Conservation (phyloP, 2,113 vertebrate genomes). For the Casuarius casuarius region DNA sequence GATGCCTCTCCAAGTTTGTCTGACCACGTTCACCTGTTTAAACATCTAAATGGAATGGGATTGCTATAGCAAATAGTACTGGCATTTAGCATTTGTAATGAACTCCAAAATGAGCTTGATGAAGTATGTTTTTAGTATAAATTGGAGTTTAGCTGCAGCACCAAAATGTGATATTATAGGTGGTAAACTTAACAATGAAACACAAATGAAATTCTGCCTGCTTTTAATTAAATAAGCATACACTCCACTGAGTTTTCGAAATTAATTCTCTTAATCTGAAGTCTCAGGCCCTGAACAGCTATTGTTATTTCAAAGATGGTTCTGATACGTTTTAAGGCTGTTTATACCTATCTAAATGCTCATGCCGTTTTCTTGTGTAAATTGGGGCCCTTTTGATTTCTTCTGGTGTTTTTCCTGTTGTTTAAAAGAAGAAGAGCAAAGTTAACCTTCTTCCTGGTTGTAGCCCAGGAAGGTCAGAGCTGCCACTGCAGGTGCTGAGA, state of each 20-base stretch:
- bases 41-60: slow-evolving; percentile 36
- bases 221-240: slow-evolving; percentile 67
- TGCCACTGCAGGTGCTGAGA: background rate
- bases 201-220: slow-evolving; percentile 56
- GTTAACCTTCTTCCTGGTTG: background rate
- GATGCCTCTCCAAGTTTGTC: background rate
- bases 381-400: background rate
- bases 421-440: background rate
- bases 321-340: slow-evolving; percentile 24
- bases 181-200: slow-evolving; percentile 47
- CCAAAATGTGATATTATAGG: slow-evolving; percentile 56
- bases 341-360: slow-evolving; percentile 13
- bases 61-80: slow-evolving; percentile 22
- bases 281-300: slow-evolving; percentile 1
- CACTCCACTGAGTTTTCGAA: slow-evolving; percentile 57
- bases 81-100: slow-evolving; percentile 53
- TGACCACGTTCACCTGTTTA: slow-evolving; percentile 7
- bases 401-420: background rate
- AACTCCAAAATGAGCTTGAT: slow-evolving; percentile 58
- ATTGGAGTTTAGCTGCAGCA: slow-evolving; percentile 42
- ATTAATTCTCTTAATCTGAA: slow-evolving; percentile 60
- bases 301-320: slow-evolving; percentile 44
- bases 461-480: background rate
- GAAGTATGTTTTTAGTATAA: slow-evolving; percentile 43
- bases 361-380: background rate